These are phyloP conservation scores for Corydoras sp. DNA, from an alignment of 2,113 vertebrate species.

Conservation along the genomic window DNA sequence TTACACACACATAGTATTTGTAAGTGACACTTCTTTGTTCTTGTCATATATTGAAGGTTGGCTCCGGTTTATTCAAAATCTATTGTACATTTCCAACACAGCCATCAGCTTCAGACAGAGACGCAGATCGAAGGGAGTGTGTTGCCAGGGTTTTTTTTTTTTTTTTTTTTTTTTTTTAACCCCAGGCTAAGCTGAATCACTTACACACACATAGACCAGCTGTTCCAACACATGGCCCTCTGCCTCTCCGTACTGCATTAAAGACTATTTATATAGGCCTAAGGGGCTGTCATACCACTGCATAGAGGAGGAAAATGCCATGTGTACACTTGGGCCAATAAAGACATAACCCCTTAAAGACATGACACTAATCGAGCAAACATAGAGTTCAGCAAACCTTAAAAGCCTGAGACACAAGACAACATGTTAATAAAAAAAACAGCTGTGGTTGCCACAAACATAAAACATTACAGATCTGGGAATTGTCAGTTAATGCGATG, in stretches of 20 bases:
- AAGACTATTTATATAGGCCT: conserved; percentile 65
- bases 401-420: conserved; percentile 54
- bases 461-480: conserved; percentile 48
- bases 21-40: neutral
- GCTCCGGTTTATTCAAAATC: conserved; percentile 5
- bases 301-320: conserved; percentile 54
- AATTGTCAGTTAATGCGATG: conserved; percentile 31
- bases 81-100: neutral
- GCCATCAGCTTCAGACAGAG: neutral
- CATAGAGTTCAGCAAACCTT: conserved; percentile 43
- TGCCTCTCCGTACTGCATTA: conserved; percentile 50
- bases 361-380: conserved; percentile 61
- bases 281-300: conserved; percentile 61
- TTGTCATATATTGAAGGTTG: neutral
- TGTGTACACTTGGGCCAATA: conserved; percentile 56
- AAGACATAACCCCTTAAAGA: conserved; percentile 58
- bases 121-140: conserved; percentile 36
- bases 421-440: conserved; percentile 36
- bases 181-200: conserved; percentile 55
- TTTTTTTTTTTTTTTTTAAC: conserved; percentile 46
- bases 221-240: conserved; percentile 65
- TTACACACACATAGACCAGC: conserved; percentile 51
- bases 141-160: conserved; percentile 29
- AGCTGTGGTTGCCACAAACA: conserved; percentile 45
- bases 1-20: neutral